A percentile compares a stretch with the other conserved stretches of the same genome.
phyloP scores from a whole-genome alignment of 2,888 invertebrate genomes.

The Drosophila suboccidentalis region DNA sequence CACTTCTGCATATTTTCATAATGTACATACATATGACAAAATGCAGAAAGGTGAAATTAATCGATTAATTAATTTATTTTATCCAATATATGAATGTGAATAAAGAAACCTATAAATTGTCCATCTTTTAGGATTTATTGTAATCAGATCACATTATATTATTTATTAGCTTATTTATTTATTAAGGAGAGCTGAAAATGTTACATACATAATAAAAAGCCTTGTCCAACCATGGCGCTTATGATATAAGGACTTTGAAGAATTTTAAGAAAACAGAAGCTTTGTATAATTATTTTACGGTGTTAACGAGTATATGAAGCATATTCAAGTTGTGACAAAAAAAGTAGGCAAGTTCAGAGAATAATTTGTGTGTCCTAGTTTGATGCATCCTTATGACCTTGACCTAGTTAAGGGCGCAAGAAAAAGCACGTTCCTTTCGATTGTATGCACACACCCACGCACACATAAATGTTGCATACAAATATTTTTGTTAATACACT shows the following conservation, averaged over 20 bases:
- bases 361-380: slow-evolving; percentile 34
- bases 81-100: background rate
- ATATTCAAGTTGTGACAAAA: background rate
- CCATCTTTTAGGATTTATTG: background rate
- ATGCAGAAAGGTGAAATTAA: slow-evolving; percentile 48
- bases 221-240: too few relatives aligned
- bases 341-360: background rate
- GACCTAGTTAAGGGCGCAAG: slow-evolving; percentile 40
- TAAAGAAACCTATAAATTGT: too few relatives aligned
- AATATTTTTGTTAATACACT: slow-evolving; percentile 11
- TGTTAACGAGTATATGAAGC: background rate
- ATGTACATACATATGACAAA: slow-evolving; percentile 9
- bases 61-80: slow-evolving; percentile 21
- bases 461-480: slow-evolving; percentile 11
- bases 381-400: slow-evolving; percentile 55
- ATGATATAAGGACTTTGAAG: background rate
- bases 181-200: background rate
- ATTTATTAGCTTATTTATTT: too few relatives aligned
- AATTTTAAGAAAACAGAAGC: background rate
- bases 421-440: slow-evolving; percentile 18
- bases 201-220: too few relatives aligned
- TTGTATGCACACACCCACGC: slow-evolving; percentile 10
- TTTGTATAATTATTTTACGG: background rate
- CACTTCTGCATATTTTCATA: background rate
- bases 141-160: background rate